Evolutionary conservation across 2,888 invertebrate genomes (phyloP).

Genomic region (Cerastoderma edule): DNA sequence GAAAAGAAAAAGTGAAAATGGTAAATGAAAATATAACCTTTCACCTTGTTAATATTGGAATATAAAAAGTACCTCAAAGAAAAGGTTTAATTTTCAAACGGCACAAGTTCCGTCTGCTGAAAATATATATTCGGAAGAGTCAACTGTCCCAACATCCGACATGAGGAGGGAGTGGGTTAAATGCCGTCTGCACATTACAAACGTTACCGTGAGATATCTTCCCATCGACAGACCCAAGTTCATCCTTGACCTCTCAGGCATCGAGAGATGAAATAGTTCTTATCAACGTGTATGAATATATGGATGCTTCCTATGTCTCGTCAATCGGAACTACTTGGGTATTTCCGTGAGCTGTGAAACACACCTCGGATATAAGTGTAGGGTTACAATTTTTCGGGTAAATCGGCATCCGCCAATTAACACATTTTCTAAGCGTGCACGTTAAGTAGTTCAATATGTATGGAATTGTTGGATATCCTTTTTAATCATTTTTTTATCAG

Average conservation of each 20-base stretch:
- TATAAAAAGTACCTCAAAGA: no score
- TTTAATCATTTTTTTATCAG: no score
- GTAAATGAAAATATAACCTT: background rate
- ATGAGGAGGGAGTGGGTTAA: background rate
- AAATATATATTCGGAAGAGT: background rate
- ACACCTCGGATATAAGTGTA: no score
- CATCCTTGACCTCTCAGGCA: background rate
- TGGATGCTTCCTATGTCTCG: no score
- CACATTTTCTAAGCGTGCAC: no score
- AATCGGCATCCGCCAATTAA: no score
- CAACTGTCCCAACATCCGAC: background rate
- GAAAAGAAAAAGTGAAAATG: background rate
- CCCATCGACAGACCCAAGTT: conserved; percentile 6
- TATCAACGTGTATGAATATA: background rate
- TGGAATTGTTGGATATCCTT: no score
- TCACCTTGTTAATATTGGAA: background rate
- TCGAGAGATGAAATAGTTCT: background rate
- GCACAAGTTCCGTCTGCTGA: background rate
- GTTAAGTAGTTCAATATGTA: no score
- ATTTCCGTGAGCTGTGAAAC: no score
- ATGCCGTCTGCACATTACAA: conserved; percentile 20
- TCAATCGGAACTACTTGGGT: no score
- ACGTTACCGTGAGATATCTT: conserved; percentile 11
- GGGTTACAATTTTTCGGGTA: no score
- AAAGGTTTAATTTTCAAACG: background rate